These are phyloP conservation scores for Schizopygopsis malacanthus DNA, from an alignment of 2,797 vertebrate genomes.

Conservation along the genomic window DNA sequence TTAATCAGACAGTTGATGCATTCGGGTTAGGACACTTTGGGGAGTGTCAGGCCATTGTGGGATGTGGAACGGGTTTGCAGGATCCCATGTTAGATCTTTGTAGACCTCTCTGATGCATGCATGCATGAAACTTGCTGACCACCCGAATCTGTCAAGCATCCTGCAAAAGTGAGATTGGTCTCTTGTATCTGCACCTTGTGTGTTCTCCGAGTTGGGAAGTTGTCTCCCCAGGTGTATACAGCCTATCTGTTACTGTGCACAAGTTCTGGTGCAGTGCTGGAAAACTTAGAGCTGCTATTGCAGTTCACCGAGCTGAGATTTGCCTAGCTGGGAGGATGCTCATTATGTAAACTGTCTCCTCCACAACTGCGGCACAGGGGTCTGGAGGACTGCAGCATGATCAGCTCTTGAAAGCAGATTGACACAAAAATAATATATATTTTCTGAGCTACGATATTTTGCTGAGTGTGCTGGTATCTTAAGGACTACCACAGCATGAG, in stretches of 20 bases:
- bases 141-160: neutral
- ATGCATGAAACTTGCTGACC: conserved; percentile 19
- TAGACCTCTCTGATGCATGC: neutral
- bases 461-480: too few relatives aligned
- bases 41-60: conserved; percentile 7
- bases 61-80: neutral
- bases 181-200: neutral
- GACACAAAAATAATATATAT: too few relatives aligned
- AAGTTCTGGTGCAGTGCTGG: conserved; percentile 34
- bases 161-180: neutral
- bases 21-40: conserved; percentile 6
- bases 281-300: conserved; percentile 13
- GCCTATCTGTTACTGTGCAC: neutral
- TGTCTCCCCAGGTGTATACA: neutral
- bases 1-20: conserved; percentile 63
- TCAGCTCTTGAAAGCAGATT: too few relatives aligned
- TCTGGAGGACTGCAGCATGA: conserved; percentile 48
- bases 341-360: conserved; percentile 60
- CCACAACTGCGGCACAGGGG: conserved; percentile 45
- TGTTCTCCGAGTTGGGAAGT: neutral
- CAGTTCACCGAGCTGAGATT: conserved; percentile 12
- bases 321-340: conserved; percentile 6
- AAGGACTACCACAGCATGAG: too few relatives aligned
- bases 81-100: neutral
- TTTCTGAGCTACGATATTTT: too few relatives aligned